phyloP scores from a whole-genome alignment of 2,797 vertebrate genomes.

The Squalus acanthias region DNA sequence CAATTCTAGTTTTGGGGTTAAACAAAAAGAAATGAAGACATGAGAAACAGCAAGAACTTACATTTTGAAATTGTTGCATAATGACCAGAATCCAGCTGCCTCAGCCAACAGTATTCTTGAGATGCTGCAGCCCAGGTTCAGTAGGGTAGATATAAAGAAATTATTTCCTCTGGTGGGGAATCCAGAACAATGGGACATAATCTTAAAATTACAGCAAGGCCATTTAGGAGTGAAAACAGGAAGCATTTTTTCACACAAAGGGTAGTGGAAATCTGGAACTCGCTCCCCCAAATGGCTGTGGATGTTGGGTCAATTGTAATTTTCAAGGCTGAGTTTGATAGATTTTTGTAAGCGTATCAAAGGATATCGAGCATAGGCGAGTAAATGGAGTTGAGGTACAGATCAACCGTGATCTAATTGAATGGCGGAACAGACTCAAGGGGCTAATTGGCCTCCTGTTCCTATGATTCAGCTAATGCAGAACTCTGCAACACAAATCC shows the following conservation, averaged over 20 bases:
- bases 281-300: neutral
- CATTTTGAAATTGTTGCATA: neutral
- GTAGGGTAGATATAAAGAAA: neutral
- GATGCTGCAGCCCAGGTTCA: neutral
- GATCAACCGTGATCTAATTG: neutral
- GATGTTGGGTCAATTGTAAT: neutral
- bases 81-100: neutral
- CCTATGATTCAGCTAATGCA: neutral
- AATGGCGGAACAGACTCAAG: neutral
- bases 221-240: neutral
- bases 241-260: neutral
- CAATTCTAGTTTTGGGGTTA: conserved; percentile 2
- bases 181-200: neutral
- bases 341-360: neutral
- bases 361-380: neutral
- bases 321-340: neutral
- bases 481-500: neutral
- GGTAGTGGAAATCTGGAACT: neutral
- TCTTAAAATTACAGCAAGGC: neutral
- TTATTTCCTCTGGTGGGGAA: neutral
- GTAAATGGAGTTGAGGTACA: neutral
- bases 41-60: neutral
- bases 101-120: neutral
- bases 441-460: neutral
- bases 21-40: neutral